Conservation (phyloP, 2,797 vertebrate species). For the Galagoides demidoff region DNA sequence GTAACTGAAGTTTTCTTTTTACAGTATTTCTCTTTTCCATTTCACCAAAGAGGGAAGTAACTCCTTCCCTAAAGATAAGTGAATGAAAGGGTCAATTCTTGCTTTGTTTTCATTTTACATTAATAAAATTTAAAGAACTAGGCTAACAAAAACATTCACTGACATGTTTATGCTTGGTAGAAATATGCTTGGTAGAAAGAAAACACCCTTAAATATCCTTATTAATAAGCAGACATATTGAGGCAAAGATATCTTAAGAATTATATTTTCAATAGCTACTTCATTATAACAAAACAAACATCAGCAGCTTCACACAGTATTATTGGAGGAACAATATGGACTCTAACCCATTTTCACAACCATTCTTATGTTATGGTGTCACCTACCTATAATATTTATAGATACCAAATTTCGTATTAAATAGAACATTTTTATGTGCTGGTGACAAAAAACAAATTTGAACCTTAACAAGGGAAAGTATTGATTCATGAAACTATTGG, state of each 20-base stretch:
- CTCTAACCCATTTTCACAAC: not conserved
- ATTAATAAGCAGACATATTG: not conserved
- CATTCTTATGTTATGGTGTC: not conserved
- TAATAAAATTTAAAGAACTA: not conserved
- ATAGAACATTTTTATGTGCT: not conserved
- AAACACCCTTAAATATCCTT: not conserved
- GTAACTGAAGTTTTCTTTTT: not conserved
- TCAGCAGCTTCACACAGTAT: not conserved
- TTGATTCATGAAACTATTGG: not conserved
- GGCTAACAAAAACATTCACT: not conserved
- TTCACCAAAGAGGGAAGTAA: not conserved
- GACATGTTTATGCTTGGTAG: not conserved
- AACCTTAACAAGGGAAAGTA: not conserved
- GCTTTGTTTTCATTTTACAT: not conserved
- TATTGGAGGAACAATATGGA: not conserved
- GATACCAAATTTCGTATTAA: not conserved
- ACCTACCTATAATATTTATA: not conserved
- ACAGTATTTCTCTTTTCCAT: not conserved
- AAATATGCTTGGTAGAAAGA: no score
- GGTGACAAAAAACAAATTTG: not conserved
- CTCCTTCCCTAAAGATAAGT: not conserved
- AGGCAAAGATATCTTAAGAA: not conserved
- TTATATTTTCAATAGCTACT: not conserved
- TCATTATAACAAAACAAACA: not conserved
- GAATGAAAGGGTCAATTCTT: not conserved